These are phyloP conservation scores for Clupea harengus DNA, from an alignment of 2,113 vertebrate species.

Conservation along the genomic window DNA sequence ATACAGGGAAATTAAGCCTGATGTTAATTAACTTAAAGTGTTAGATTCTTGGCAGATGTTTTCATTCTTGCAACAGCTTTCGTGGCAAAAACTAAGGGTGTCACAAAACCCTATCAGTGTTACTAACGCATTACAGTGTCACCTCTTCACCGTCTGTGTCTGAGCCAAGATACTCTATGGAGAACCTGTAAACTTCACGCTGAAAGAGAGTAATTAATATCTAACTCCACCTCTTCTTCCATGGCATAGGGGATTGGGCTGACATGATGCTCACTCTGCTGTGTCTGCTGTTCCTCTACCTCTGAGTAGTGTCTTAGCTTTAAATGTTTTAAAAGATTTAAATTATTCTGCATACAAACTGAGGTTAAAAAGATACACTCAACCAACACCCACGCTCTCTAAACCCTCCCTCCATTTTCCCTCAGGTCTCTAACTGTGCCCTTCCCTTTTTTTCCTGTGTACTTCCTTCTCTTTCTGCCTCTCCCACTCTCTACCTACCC, in stretches of 20 bases:
- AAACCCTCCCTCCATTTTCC: neutral
- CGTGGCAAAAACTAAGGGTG: neutral
- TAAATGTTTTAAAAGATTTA: neutral
- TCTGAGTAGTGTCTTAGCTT: neutral
- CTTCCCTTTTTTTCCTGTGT: neutral
- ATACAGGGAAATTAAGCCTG: too few relatives aligned
- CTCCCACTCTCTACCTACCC: neutral
- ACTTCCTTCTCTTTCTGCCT: too few relatives aligned
- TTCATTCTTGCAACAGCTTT: neutral
- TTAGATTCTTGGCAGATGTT: too few relatives aligned
- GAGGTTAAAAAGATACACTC: neutral
- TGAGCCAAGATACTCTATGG: neutral
- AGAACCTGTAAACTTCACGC: neutral
- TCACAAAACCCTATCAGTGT: neutral
- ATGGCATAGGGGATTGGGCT: neutral
- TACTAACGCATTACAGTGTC: neutral
- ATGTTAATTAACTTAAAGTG: too few relatives aligned
- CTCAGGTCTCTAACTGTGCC: neutral
- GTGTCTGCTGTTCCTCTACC: neutral
- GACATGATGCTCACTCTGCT: neutral
- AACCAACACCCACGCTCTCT: neutral
- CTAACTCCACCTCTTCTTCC: neutral
- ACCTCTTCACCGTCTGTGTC: neutral
- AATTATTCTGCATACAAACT: conserved; percentile 5
- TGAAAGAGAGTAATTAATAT: neutral